A percentile compares a stretch with the other conserved stretches of the same genome.
phyloP scores from a whole-genome alignment of 2,113 vertebrate genomes.

The Tetrax tetrax region DNA sequence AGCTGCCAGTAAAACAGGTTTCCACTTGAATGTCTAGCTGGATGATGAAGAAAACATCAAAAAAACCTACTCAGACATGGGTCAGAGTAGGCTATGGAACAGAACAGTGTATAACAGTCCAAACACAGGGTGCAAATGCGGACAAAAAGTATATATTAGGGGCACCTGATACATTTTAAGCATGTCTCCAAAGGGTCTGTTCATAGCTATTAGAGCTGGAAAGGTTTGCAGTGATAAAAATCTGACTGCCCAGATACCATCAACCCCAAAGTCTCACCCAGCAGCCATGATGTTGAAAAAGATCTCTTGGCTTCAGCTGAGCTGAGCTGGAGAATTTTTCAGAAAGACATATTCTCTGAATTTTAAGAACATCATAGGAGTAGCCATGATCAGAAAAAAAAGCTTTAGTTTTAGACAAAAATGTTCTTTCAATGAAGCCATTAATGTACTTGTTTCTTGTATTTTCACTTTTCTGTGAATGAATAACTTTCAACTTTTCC shows the following conservation, averaged over 20 bases:
- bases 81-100: background rate
- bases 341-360: background rate
- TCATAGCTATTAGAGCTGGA: background rate
- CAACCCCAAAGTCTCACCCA: background rate
- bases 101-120: rapidly evolving
- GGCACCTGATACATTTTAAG: background rate
- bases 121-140: background rate
- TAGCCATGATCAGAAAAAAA: background rate
- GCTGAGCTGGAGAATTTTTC: background rate
- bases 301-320: background rate
- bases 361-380: background rate
- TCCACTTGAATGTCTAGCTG: background rate
- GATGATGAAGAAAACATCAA: background rate
- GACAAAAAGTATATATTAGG: background rate
- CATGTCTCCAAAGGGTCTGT: background rate
- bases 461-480: background rate
- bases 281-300: background rate
- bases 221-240: background rate
- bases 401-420: background rate
- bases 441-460: background rate
- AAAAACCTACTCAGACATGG: background rate
- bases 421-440: background rate
- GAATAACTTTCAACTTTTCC: background rate
- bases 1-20: background rate
- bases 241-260: background rate